Percentiles rank a stretch among this genome's conserved stretches.
phyloP scores from a whole-genome alignment of 2,888 invertebrate genomes.

The Lydus trimaculatus region DNA sequence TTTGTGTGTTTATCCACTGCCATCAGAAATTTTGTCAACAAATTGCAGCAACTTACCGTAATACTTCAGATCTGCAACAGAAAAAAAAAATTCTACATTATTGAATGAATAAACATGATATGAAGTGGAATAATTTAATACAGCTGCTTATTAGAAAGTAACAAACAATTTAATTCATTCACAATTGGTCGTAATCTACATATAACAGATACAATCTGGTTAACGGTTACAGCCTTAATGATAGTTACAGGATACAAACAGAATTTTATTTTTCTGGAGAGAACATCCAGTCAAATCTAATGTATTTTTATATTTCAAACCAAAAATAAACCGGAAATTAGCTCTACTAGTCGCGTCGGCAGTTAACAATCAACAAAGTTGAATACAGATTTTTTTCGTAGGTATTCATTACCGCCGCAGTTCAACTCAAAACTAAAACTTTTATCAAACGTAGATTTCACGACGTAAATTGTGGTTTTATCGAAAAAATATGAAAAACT shows the following conservation, averaged over 20 bases:
- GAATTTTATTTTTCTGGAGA: neutral
- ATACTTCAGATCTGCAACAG: neutral
- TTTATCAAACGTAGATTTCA: neutral
- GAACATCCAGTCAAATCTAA: neutral
- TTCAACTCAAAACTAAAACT: neutral
- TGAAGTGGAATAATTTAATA: neutral
- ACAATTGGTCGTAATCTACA: neutral
- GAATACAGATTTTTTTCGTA: neutral
- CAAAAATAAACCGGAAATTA: slow-evolving; percentile 5
- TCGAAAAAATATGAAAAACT: neutral
- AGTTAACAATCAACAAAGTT: neutral
- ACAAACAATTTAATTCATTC: neutral
- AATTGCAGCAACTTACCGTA: neutral
- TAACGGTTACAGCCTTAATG: neutral
- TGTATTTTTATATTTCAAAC: neutral
- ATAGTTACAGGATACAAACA: neutral
- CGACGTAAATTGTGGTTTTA: neutral
- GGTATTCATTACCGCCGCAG: neutral
- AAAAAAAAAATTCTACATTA: neutral
- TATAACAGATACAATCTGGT: neutral
- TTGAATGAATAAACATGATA: neutral
- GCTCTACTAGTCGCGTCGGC: neutral
- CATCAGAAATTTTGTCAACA: neutral
- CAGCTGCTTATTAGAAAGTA: neutral
- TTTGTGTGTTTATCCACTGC: neutral